A percentile compares a stretch with the other conserved stretches of the same genome.
Conservation (phyloP, 2,888 invertebrate species). For the Hirtodrosophila cameraria region DNA sequence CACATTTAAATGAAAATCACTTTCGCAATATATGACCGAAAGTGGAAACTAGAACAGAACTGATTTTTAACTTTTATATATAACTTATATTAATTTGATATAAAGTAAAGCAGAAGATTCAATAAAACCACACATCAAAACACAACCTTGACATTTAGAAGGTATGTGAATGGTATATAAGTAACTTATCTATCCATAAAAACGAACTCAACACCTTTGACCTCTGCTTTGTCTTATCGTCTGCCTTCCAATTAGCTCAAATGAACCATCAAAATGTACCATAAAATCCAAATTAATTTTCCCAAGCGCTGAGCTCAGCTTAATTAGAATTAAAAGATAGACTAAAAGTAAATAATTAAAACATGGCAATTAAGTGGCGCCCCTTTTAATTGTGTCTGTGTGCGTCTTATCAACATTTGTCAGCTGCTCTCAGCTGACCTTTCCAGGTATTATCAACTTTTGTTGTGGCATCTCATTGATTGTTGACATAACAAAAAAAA, state of each 20-base stretch:
- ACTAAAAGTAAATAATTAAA: slow-evolving; percentile 14
- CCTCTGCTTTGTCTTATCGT: slow-evolving; percentile 27
- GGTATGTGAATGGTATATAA: too few species aligned
- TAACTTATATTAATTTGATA: too few species aligned
- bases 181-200: too few species aligned
- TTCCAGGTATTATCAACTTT: slow-evolving; percentile 45
- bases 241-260: slow-evolving; percentile 48
- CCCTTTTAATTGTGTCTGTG: not conserved
- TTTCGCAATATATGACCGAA: too few species aligned
- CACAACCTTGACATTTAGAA: too few species aligned
- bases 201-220: slow-evolving; percentile 3
- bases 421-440: slow-evolving; percentile 34
- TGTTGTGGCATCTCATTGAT: slow-evolving; percentile 24
- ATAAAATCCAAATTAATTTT: slow-evolving; percentile 46
- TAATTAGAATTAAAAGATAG: slow-evolving; percentile 44
- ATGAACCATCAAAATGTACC: slow-evolving; percentile 35
- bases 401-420: slow-evolving; percentile 46
- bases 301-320: slow-evolving; percentile 4
- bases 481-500: slow-evolving; percentile 43
- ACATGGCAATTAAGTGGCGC: slow-evolving; percentile 29
- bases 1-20: too few species aligned
- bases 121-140: too few species aligned
- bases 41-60: too few species aligned
- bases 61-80: too few species aligned
- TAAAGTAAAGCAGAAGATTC: too few species aligned